Evolutionary conservation across 2,888 invertebrate species (phyloP), one percentile per base, ranked within the genome.

Genomic region (Schrankia costaestrigalis): DNA sequence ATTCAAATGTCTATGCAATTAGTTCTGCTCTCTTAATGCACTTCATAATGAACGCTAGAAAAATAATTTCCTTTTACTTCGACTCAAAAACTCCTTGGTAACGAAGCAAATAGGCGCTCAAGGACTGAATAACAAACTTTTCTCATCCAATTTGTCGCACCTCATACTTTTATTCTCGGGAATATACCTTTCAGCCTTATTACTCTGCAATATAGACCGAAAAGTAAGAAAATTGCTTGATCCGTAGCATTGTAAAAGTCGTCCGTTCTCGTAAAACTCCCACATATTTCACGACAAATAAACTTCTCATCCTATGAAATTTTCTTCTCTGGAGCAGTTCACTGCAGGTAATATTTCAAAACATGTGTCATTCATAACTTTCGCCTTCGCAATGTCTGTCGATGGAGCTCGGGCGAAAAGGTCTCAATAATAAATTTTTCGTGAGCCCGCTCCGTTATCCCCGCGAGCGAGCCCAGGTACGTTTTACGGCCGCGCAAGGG

Each of bases 321-420:
- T 80, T 77, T 75, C 74, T 79, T 75, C 71, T 69, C 63, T 66
- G 72, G 76, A 80, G 80, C 78, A 78, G 81, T 82, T 82, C 77
- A 78, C 72, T 84, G 80, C 81, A 82, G 84, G 86, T 83, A 84
- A 87, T 87, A 86, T 87, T 86, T 87, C 87, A 86, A 87, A 87
- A 87, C 86, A 87, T 85, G 83, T 86, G 86, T 87, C 86, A 86
- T 87, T 87, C 86, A 86, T 86, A 87, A 87, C 83, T 87, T 87
- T 84, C 78, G 73, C 85, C 75, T 83, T 83, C 81, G 86, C 85
- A 86, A 86, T 87, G 86, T 87, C 85, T 85, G 86, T 85, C 87
- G 85, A 86, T 85, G 81, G 83, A 79, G 77, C 76, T 67, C 71
- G 73, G 78, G 82, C 78, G 78, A 81, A 85, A 86, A 85, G 87